These are phyloP conservation scores for Melanerpes aurifrons DNA, from an alignment of 2,113 vertebrate genomes.

Conservation along the genomic window DNA sequence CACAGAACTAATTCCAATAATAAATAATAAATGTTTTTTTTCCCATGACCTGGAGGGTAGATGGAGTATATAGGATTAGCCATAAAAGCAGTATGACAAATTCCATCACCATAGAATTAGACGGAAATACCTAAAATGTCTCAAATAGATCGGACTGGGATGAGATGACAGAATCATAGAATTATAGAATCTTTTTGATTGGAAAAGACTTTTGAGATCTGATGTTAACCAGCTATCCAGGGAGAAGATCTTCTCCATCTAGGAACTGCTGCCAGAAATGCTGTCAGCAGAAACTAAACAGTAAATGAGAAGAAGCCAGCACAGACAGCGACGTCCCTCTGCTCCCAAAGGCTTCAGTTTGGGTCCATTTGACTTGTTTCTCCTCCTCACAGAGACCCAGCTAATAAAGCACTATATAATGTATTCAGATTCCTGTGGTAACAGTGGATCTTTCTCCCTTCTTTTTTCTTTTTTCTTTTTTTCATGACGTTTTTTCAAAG, in stretches of 20 bases:
- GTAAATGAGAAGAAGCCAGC: background rate
- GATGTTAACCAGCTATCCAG: background rate
- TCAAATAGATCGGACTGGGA: background rate
- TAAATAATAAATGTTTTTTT: background rate
- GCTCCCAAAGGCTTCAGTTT: background rate
- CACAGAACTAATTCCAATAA: background rate
- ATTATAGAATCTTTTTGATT: no score
- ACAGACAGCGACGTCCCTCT: background rate
- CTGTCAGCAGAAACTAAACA: background rate
- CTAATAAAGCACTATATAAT: conserved; percentile 21
- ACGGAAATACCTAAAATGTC: background rate
- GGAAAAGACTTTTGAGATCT: background rate
- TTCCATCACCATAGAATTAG: background rate
- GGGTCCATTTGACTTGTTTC: background rate
- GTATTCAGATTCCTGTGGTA: conserved; percentile 53
- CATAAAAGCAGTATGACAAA: background rate
- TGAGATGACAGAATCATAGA: background rate
- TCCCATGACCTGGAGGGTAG: background rate
- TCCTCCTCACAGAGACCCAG: background rate
- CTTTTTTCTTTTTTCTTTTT: background rate
- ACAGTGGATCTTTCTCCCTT: conserved; percentile 56
- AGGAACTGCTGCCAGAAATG: background rate
- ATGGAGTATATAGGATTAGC: background rate
- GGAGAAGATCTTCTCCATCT: background rate
- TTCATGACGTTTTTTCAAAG: conserved; percentile 55